A percentile compares a stretch with the other conserved stretches of the same genome.
Conservation (phyloP, 2,797 vertebrate species). For the Apodemus agrarius region DNA sequence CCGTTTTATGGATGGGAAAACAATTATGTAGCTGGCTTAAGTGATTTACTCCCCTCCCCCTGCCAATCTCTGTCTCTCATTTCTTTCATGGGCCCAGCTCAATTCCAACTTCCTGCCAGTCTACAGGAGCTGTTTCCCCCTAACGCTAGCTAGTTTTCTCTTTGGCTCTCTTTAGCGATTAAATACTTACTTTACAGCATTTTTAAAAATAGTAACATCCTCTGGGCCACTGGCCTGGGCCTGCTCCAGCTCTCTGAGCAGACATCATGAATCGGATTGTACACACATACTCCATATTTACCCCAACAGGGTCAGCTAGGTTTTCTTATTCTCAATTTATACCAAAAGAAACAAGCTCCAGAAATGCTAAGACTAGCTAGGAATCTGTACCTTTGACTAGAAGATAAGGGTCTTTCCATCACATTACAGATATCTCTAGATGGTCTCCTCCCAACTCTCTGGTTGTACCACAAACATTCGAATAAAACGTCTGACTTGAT, state of each 20-base stretch:
- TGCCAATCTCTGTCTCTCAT: background rate
- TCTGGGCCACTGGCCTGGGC: background rate
- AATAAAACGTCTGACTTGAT: background rate
- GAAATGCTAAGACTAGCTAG: background rate
- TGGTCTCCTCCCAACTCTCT: background rate
- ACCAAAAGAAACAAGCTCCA: background rate
- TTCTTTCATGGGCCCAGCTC: background rate
- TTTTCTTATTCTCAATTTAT: background rate
- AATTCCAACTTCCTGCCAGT: background rate
- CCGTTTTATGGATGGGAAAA: background rate
- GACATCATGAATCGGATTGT: background rate
- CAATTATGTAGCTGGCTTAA: background rate
- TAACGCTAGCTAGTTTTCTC: background rate
- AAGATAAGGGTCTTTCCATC: background rate
- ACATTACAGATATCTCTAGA: background rate
- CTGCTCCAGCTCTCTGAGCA: background rate
- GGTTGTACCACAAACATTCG: background rate
- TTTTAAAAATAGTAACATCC: background rate
- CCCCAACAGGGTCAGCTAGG: background rate
- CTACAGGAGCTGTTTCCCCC: background rate
- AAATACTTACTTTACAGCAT: background rate
- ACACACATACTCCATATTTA: background rate
- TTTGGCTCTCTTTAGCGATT: background rate
- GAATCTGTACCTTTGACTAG: background rate
- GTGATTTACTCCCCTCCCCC: background rate